phyloP scores from a whole-genome alignment of 2,113 vertebrate species.

The Paracanthobrama guichenoti region DNA sequence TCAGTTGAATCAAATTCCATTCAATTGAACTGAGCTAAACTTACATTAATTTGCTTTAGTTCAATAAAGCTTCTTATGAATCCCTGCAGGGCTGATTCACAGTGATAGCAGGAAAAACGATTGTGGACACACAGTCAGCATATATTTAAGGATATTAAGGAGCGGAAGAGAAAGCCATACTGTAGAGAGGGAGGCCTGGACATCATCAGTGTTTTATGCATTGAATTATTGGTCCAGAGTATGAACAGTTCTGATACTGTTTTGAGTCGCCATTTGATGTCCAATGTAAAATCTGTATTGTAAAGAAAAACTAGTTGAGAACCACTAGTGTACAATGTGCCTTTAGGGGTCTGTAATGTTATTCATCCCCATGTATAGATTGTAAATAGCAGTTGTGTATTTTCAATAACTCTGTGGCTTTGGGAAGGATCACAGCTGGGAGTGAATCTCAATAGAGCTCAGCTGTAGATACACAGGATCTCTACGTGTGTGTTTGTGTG shows the following conservation, averaged over 20 bases:
- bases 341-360: neutral
- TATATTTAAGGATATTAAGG: conserved; percentile 24
- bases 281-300: neutral
- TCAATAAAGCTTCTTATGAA: conserved; percentile 1
- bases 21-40: neutral
- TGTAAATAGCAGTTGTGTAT: conserved; percentile 13
- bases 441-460: conserved; percentile 43
- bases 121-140: conserved; percentile 25
- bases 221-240: neutral
- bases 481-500: conserved; percentile 22
- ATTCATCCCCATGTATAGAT: neutral
- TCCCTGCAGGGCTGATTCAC: neutral
- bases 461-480: conserved; percentile 14
- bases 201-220: neutral
- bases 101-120: conserved; percentile 17
- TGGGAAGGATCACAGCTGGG: conserved; percentile 8
- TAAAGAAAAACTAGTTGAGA: neutral
- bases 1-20: neutral
- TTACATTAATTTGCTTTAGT: neutral
- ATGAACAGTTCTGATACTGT: neutral
- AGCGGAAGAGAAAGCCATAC: neutral
- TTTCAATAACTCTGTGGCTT: conserved; percentile 23
- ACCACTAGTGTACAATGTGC: neutral
- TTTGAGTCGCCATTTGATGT: neutral
- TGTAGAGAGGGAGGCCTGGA: neutral